Base-by-base conservation (phyloP, 2,888 invertebrate species). In the Monochamus alternatus region DNA sequence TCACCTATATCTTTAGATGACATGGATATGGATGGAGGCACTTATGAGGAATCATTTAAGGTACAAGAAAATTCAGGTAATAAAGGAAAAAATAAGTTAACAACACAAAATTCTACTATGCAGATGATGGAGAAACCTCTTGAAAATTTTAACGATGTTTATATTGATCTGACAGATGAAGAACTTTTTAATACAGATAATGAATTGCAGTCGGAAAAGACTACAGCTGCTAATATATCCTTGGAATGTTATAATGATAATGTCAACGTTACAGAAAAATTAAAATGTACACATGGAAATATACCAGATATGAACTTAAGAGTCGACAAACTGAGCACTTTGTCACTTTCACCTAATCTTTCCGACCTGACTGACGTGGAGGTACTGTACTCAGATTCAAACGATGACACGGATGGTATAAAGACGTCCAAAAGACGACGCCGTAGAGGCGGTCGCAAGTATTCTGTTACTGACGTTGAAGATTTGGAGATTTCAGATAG, bases 321-420 rank as follows among this genome's bases (percentile, higher is more conserved):
- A 12, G 10, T 30, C 10, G 51, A 31, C 44, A 31, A 32, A 1
- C 7, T 80, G 31, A 77, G 64, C 55, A 47, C 62, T 9, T 63
- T 73, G 10, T 78, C 78, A 1, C 5, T 78, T 62, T 75, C 78
- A 12, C 78, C 80, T 3, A 77, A 81, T 66, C 22, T 79, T 44
- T 78, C 82, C 14, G 81, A 78, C n/a, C 62, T 85, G 22, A 88
- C 89, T 22, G 89, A 90, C 79, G 83, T 87, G 55, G 89, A 89
- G 83, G 80, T 87, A 8, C 78, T 89, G 47, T 81, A 85, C 55
- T 87, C 89, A 14, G 89, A 89, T 71, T 85, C 85, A 32, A 88
- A 88, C 51, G 84, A 84, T n/a, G 84, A 83, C 22, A 75, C 74
- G 47, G 64, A 74, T 5, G 74, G 31, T 22, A 85, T 81, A 58